Evolutionary conservation across 2,113 vertebrate genomes (phyloP).

Genomic region (Paedocypris sp.): DNA sequence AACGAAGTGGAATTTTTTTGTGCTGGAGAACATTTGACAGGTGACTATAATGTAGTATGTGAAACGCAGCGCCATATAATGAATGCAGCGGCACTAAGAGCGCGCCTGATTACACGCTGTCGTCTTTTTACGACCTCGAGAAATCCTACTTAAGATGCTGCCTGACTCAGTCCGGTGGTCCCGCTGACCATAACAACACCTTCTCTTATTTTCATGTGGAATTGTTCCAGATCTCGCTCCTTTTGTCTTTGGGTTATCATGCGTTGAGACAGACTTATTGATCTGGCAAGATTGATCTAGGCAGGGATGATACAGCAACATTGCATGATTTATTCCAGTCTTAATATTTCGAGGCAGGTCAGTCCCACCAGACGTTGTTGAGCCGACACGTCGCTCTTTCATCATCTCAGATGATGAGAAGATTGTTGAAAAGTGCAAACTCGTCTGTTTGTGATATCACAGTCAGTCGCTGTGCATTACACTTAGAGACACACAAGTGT

Average conservation of each 20-base stretch:
- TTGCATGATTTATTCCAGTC: constrained; percentile 59
- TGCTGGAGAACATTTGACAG: too few species aligned
- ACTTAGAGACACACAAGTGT: constrained; percentile 21
- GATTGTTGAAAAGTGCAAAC: constrained; percentile 27
- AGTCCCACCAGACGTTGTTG: constrained; percentile 29
- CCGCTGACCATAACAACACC: constrained; percentile 34
- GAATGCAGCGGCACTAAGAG: too few species aligned
- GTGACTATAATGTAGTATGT: too few species aligned
- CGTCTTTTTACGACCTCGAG: too few species aligned
- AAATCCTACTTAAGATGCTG: too few species aligned
- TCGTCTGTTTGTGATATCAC: constrained; percentile 16
- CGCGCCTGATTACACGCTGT: too few species aligned
- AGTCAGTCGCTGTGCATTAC: constrained; percentile 13
- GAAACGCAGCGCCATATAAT: too few species aligned
- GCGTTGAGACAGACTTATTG: constrained; percentile 58
- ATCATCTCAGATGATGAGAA: constrained; percentile 44
- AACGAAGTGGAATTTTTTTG: too few species aligned
- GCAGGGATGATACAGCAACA: constrained; percentile 59
- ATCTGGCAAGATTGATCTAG: constrained; percentile 55
- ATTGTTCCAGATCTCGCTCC: constrained; percentile 30
- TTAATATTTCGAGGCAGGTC: constrained; percentile 51
- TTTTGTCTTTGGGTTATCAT: constrained; percentile 48
- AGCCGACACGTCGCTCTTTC: constrained; percentile 33
- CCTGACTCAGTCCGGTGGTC: constrained; percentile 4
- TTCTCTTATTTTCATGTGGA: constrained; percentile 54